These are phyloP conservation scores for Terrapene triunguis DNA, from an alignment of 2,113 vertebrate genomes.

Conservation along the genomic window DNA sequence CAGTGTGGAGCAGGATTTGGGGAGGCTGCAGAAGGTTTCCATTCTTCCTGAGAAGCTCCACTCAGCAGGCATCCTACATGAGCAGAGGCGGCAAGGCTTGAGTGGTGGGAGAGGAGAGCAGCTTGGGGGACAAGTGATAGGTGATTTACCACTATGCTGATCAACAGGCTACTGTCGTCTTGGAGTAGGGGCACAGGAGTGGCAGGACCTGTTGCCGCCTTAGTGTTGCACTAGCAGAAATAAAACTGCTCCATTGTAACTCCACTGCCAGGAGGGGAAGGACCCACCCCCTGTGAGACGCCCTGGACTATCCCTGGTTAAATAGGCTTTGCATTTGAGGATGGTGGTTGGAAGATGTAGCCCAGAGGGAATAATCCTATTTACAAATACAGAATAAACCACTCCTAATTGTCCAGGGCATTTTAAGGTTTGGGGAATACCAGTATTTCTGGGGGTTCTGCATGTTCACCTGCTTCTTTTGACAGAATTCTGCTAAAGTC, in stretches of 20 bases:
- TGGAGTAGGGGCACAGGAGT: neutral
- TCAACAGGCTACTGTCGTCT: neutral
- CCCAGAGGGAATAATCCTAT: neutral
- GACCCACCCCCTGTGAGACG: neutral
- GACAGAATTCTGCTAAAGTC: neutral
- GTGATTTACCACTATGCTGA: neutral
- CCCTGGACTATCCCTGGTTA: neutral
- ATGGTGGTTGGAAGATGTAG: neutral
- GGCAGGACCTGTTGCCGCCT: neutral
- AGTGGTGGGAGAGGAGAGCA: neutral
- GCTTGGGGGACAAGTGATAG: neutral
- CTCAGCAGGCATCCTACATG: neutral
- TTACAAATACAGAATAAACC: neutral
- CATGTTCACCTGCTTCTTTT: neutral
- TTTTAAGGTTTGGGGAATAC: neutral
- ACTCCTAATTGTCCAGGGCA: fast-evolving
- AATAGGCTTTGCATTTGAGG: neutral
- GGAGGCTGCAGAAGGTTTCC: fast-evolving
- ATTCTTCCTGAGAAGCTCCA: neutral
- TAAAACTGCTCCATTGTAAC: neutral
- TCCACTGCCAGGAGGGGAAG: neutral
- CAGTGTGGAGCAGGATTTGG: neutral
- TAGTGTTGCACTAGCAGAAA: neutral
- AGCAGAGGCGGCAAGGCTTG: neutral
- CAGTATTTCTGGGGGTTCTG: neutral